Evolutionary conservation across 1,140 invertebrate genomes (phyloP), one percentile per base, ranked within the genome.

Genomic region (Caenorhabditis elegans): DNA sequence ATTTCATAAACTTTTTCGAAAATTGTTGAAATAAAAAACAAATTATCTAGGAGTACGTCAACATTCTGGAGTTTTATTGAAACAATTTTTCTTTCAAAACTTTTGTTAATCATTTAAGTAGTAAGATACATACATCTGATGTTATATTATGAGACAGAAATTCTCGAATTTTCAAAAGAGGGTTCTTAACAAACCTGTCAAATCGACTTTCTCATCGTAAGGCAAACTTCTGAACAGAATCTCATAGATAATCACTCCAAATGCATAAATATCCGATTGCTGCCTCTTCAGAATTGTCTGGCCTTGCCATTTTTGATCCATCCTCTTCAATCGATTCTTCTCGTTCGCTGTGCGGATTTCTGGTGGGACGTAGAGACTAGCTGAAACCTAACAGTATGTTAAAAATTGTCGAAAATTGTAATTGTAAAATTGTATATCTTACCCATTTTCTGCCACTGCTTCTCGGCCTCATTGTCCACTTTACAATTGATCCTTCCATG

Each of bases 231-330:
- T 70, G 82, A 89, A 89, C 15, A 89, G 82, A 55, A 89, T 89
- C 75, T 89, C 88, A 65, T 89, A 89, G 77, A 89, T 89, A 34
- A 89, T 86, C 24, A 89, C 86, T 28, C 84, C 85, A 39, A 88
- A 86, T 8, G 87, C 82, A 53, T 89, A 89, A 51, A 88, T 89
- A 81, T 88, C 87, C 6, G 85, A 85, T 22, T 85, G 6, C 28
- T 55, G 51, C 1, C 53, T 11, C 1, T 13, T 8, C 6, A 26
- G 13, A 28, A 34, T 43, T 8, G 51, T 47, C 19, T 79, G 55
- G 26, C 31, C 31, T 47, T 86, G 43, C 88, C 88, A 89, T 31
- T 43, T 84, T 46, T 89, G 89, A 76, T 89, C 88, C 85, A 85
- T 85, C 47, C 87, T 15, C 43, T 88, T 70, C 3, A 79, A 77